Evolutionary conservation across 2,888 invertebrate genomes (phyloP), one percentile per base, ranked within the genome.

Genomic region (Pherbina coryleti): DNA sequence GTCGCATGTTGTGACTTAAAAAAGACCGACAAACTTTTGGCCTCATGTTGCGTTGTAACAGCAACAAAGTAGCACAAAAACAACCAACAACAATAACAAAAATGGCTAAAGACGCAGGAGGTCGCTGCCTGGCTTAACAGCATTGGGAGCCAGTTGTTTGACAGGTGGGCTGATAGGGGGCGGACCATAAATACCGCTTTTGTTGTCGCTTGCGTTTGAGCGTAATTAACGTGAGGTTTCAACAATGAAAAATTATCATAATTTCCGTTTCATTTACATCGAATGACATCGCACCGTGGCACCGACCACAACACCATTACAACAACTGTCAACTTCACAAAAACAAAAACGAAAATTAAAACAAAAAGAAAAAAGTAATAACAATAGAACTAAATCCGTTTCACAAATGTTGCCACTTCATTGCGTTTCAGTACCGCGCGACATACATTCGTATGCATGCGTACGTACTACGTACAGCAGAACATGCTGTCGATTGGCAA

Each of bases 221-320:
- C 80, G 80, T 79, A 80, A 81, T 81, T 81, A 81, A 80, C 78
- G 73, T 78, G 76, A 79, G 78, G 78, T 79, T 78, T 78, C 69
- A 34, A 53, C 66, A 78, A 79, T 80, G 79, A 79, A 79, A 82
- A 82, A 82, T 82, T 82, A 82, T 80, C 82, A 82, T 82, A 82
- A 82, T 82, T 82, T 82, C 75, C 80, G 80, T 80, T 82, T 79
- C 76, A 78, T 76, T 81, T 53, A 37, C 53, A 69, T 78, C 78
- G 77, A 80, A 80, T 79, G 80, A 79, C 77, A 79, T 79, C 82
- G 78, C 80, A 77, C 79, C 80, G 77, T 80, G 81, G 79, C 79
- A 80, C 81, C 79, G 78, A 80, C 76, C 79, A 77, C 80, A 79
- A 77, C 80, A 75, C 74, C 51, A 72, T 4, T 49, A 37, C 69